Percentiles rank a stretch among this genome's conserved stretches.
Conservation (phyloP, 2,888 invertebrate genomes). For the Penaeus monodon region DNA sequence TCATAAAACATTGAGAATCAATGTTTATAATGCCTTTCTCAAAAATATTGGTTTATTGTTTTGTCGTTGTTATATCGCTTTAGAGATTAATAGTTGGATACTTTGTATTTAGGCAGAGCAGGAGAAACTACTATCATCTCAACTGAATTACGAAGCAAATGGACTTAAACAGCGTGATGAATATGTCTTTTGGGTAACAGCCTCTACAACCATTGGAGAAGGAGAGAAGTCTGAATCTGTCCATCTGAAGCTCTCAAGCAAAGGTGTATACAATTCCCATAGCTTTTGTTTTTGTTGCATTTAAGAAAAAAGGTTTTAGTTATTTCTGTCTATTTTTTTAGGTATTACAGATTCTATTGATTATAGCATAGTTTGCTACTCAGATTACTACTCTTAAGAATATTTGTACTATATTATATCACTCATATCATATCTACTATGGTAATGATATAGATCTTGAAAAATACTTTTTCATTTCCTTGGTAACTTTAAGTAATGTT, state of each 20-base stretch:
- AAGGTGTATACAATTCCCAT: slow-evolving; percentile 74
- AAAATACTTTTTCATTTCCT: no score
- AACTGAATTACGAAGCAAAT: slow-evolving; percentile 88
- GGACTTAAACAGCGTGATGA: slow-evolving; percentile 84
- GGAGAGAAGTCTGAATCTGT: slow-evolving; percentile 91
- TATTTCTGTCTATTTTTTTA: no score
- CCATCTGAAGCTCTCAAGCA: slow-evolving; percentile 84
- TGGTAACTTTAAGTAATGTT: background rate
- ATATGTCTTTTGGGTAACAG: slow-evolving; percentile 95
- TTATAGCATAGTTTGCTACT: no score
- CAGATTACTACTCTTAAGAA: no score
- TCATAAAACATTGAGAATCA: slow-evolving; percentile 18
- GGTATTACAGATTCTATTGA: no score
- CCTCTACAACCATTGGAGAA: slow-evolving; percentile 93
- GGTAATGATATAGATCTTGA: no score
- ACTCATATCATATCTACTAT: no score
- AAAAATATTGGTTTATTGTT: background rate
- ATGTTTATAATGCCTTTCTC: background rate
- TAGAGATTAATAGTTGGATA: no score
- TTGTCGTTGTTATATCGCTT: background rate
- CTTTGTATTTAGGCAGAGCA: slow-evolving; percentile 42
- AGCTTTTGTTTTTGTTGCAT: background rate
- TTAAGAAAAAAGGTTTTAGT: no score
- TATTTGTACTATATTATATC: no score
- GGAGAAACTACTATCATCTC: slow-evolving; percentile 70